Evolutionary conservation across 2,797 vertebrate genomes (phyloP).

Genomic region (Cygnus olor): DNA sequence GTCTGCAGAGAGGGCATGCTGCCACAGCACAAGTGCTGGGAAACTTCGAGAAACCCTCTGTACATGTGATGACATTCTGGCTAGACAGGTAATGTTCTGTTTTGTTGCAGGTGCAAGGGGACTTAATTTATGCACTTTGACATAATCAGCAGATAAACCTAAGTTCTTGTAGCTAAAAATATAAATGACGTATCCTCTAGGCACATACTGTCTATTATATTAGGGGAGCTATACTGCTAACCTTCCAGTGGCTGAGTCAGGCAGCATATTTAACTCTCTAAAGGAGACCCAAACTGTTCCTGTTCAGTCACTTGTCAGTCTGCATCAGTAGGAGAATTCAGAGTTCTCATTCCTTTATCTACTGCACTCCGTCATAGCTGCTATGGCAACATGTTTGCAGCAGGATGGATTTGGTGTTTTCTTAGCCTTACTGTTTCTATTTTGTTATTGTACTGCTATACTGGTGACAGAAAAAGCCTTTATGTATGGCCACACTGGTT

Average conservation of each 20-base stretch:
- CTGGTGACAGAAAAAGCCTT: neutral
- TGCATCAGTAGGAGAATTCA: neutral
- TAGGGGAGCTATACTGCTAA: neutral
- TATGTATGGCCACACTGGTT: neutral
- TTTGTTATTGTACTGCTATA: neutral
- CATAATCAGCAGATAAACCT: neutral
- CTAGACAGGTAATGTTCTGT: slow-evolving; percentile 86
- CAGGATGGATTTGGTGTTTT: neutral
- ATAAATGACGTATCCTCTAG: neutral
- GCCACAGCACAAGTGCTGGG: slow-evolving; percentile 91
- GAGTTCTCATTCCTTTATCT: neutral
- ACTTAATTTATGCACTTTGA: neutral
- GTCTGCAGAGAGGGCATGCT: slow-evolving; percentile 92
- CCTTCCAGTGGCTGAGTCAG: neutral
- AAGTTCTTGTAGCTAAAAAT: neutral
- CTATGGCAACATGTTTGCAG: neutral
- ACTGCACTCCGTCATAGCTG: neutral
- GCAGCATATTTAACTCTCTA: neutral
- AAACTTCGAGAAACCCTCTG: slow-evolving; percentile 86
- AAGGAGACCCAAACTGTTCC: neutral
- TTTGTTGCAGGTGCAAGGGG: neutral
- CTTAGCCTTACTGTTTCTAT: neutral
- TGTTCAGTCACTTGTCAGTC: neutral
- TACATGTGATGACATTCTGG: slow-evolving; percentile 86
- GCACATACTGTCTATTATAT: neutral